Percentiles rank a stretch among this genome's conserved stretches.
phyloP scores from a whole-genome alignment of 2,888 invertebrate species.

The Leptarthrus brevirostris region DNA sequence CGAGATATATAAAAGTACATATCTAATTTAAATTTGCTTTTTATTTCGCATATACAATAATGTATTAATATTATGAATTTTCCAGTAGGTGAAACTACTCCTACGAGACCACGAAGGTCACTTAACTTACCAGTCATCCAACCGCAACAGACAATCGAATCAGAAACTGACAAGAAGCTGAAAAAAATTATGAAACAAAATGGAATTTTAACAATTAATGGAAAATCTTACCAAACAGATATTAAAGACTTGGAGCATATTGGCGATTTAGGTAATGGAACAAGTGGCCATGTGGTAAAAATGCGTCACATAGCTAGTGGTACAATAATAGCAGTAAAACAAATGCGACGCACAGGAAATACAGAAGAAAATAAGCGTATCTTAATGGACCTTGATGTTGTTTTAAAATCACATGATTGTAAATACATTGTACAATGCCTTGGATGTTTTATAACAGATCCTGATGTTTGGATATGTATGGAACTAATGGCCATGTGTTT shows the following conservation, averaged over 20 bases:
- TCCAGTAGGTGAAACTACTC: conserved; percentile 67
- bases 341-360: conserved; percentile 98
- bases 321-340: conserved; percentile 94
- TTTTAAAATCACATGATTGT: conserved; percentile 96
- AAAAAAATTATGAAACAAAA: conserved; percentile 94
- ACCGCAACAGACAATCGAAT: conserved; percentile 72
- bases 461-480: conserved; percentile 99
- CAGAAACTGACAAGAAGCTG: conserved; percentile 84
- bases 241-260: conserved; percentile 86
- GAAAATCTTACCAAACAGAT: conserved; percentile 80
- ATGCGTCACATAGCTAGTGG: conserved; percentile 91
- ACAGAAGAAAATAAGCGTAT: conserved; percentile 97
- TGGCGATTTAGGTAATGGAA: conserved; percentile 92
- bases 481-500: conserved; percentile 99
- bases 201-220: conserved; percentile 87
- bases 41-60: too few relatives aligned
- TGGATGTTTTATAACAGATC: conserved; percentile 97
- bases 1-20: too few relatives aligned
- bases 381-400: conserved; percentile 98
- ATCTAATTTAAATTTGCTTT: too few relatives aligned
- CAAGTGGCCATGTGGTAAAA: conserved; percentile 97
- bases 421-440: conserved; percentile 96
- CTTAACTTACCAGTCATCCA: conserved; percentile 70
- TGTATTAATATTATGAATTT: conserved; percentile 21
- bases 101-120: conserved; percentile 69